Evolutionary conservation across 2,888 invertebrate species (phyloP).

Genomic region (Euspilapteryx auroguttella): DNA sequence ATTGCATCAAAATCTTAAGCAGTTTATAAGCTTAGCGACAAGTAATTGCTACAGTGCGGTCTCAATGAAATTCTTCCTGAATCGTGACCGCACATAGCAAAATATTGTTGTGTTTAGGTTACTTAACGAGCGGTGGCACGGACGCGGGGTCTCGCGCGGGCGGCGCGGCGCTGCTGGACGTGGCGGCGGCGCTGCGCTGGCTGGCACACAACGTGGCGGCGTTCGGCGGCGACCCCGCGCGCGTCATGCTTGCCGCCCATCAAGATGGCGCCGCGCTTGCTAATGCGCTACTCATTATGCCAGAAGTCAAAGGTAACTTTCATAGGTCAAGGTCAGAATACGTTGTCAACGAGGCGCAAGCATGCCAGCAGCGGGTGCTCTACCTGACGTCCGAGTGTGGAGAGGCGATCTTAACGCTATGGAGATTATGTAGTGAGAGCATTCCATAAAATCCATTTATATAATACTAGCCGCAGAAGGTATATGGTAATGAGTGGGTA

Average conservation of each 20-base stretch:
- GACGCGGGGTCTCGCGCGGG: slow-evolving; percentile 25
- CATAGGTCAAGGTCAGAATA: neutral
- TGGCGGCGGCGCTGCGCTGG: slow-evolving; percentile 82
- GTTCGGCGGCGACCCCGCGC: slow-evolving; percentile 85
- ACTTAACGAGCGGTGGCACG: slow-evolving; percentile 26
- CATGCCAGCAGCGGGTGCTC: neutral
- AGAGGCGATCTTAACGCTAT: too few species aligned
- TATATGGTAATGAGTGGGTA: too few species aligned
- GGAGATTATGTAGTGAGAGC: too few species aligned
- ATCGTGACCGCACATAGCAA: too few species aligned
- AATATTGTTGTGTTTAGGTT: slow-evolving; percentile 25
- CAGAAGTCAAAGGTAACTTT: slow-evolving; percentile 69
- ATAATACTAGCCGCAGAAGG: too few species aligned
- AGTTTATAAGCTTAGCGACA: too few species aligned
- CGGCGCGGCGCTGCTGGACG: slow-evolving; percentile 68
- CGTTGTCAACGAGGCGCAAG: neutral
- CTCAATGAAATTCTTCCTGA: too few species aligned
- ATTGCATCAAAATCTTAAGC: too few species aligned
- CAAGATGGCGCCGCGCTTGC: slow-evolving; percentile 85
- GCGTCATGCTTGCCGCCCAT: slow-evolving; percentile 84
- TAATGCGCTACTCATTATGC: slow-evolving; percentile 81
- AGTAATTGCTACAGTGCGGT: too few species aligned
- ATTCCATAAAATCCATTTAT: too few species aligned
- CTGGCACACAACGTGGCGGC: slow-evolving; percentile 79
- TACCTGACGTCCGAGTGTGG: neutral